Base-by-base conservation (phyloP, 1,140 invertebrate genomes). In the Euwallacea similis region DNA sequence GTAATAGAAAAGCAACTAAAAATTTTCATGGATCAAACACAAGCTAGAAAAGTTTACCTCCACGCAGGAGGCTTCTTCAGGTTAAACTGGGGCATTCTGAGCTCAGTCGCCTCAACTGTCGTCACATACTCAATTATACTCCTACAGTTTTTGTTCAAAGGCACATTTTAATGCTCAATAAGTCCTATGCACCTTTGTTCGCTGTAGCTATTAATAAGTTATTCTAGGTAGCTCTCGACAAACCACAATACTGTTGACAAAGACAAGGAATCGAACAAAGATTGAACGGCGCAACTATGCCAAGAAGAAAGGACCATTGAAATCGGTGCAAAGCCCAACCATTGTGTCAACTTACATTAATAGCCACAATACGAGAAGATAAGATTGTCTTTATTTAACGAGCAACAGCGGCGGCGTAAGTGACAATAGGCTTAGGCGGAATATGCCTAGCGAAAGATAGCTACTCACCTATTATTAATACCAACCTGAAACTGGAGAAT, bases 351-450 rank as follows among this genome's bases (percentile, higher is more conserved):
- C 65, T 67, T 46, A 75, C 33, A 62, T 33, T 58, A 67, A 55
- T 55, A 41, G 50, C 21, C 9, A 59, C 65, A 58, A 59, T 58
- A 67, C 16, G 46, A 33, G 43, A 59, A 67, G 65, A 67, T 67
- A 67, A 58, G 44, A 44, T 67, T 67, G 65, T 53, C 41, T 67
- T 44, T 21, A 21, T 67, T 67, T 53, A 64, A 50, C 62, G 42
- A 13, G 41, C 53, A 13, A 54, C 42, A 67, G 65, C 16, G 65
- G 44, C 55, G 42, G 46, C 15, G 13, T 65, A 59, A 67, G 54
- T n/a, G 41, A 67, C 65, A 67, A 67, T 67, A 46, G 65, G 65
- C 65, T 56, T 67, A 58, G 65, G 21, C 44, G 58, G 65, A 67
- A 67, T 59, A 67, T 50, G 50, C 9, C 64, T 55, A 61, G 61